Evolutionary conservation across 2,888 invertebrate species (phyloP), one percentile per base, ranked within the genome.

Genomic region (Macrophya annulata): DNA sequence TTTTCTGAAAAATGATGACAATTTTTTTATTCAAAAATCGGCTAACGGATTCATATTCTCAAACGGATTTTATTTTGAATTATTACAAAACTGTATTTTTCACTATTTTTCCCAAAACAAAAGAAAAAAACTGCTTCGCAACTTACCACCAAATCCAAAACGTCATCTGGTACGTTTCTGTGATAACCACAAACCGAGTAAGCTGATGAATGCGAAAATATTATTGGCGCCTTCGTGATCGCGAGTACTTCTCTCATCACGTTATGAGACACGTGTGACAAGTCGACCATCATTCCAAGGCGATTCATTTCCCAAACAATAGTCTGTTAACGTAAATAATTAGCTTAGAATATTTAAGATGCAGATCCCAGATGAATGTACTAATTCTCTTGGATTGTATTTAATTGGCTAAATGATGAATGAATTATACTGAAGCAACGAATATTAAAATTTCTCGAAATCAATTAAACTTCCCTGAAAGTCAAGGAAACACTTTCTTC

Each of bases 301-400:
- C 96, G 94, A 90, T 96, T 96, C 96, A 96, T 96, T 93, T 96
- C 96, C 71, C 90, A 89, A 9, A 96, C 94, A 43, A 96, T 94
- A 86, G 91, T 91, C 95, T 95, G 91, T 55, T 15, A n/a, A 77
- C 2, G 21, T 37, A 6, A 21, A 72, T 77, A 21, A 74, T 12
- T 45, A 45, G 21, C n/a, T 74, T 40, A 37, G 37, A 37, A 17
- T 37, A 10, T 68, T 68, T 25, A 12, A 10, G 21, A 21, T 12
- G 25, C 4, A 21, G 62, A 21, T 62, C 62, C 21, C 6, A 17
- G n/a, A 37, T 37, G 40, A 71, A 40, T 17, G 21, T 74, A 45
- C 17, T 17, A 1, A 15, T 25, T 68, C 25, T 4, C 15, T 37
- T 17, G 25, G 68, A 68, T 37, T 37, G 37, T 74, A 12, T 74